Percentiles rank a stretch among this genome's conserved stretches.
Conservation (phyloP, 2,797 vertebrate species). For the Spinus olivaceus region DNA sequence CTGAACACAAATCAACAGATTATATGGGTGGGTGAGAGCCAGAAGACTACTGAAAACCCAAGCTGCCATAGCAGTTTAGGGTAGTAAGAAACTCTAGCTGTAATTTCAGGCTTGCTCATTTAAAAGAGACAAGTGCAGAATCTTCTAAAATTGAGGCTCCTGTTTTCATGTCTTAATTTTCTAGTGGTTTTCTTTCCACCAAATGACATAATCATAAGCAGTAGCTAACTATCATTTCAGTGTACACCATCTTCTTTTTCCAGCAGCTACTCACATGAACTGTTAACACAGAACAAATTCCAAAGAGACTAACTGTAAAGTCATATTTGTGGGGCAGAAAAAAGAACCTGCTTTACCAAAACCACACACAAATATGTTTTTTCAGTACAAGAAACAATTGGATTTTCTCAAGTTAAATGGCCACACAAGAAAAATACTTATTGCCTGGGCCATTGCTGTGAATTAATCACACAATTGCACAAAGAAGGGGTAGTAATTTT, state of each 20-base stretch:
- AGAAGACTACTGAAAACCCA: not conserved
- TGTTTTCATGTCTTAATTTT: not conserved
- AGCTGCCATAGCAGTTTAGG: not conserved
- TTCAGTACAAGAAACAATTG: not conserved
- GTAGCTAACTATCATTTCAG: not conserved
- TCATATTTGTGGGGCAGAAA: not conserved
- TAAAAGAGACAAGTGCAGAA: not conserved
- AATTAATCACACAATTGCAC: constrained; percentile 12
- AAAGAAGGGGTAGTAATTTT: constrained; percentile 1
- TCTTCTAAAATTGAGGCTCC: not conserved
- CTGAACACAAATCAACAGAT: not conserved
- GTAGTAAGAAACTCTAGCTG: not conserved
- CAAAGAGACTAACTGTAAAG: not conserved
- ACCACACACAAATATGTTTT: not conserved
- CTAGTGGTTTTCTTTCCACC: not conserved
- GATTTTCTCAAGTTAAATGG: not conserved
- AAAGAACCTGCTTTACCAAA: not conserved
- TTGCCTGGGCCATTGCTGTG: not conserved
- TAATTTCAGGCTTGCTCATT: not conserved
- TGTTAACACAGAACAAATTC: not conserved
- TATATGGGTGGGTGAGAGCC: not conserved
- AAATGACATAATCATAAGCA: not conserved
- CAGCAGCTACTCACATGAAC: not conserved
- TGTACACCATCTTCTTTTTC: not conserved
- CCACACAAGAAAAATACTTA: not conserved